Evolutionary conservation across 2,888 invertebrate genomes (phyloP).

Genomic region (Drosophila prostipennis): DNA sequence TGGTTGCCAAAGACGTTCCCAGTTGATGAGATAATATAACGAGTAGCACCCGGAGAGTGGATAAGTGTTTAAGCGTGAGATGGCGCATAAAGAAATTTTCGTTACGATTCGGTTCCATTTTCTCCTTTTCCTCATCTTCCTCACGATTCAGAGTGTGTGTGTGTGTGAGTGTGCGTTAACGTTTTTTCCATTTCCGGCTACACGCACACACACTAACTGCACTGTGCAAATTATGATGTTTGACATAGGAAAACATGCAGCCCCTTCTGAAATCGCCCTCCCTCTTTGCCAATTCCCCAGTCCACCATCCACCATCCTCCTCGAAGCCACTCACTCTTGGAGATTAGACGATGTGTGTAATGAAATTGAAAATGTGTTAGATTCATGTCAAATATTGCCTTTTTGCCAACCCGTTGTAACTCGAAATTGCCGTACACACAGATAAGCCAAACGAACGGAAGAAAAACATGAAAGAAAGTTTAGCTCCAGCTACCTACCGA

Average conservation of each 20-base stretch:
- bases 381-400: conserved; percentile 74
- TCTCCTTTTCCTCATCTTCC: conserved; percentile 22
- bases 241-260: conserved; percentile 62
- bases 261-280: conserved; percentile 25
- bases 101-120: conserved; percentile 40
- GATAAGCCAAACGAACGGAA: conserved; percentile 16
- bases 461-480: conserved; percentile 14
- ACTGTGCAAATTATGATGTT: conserved; percentile 71
- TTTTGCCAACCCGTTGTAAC: conserved; percentile 51
- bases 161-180: conserved; percentile 43
- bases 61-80: conserved; percentile 76
- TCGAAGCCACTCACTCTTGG: conserved; percentile 31
- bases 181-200: conserved; percentile 71
- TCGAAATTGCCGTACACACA: conserved; percentile 29
- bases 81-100: conserved; percentile 73
- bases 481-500: background rate
- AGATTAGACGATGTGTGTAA: conserved; percentile 74
- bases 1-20: conserved; percentile 65
- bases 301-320: conserved; percentile 3
- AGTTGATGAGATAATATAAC: conserved; percentile 73
- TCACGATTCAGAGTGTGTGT: background rate
- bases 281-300: conserved; percentile 6
- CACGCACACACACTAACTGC: conserved; percentile 47
- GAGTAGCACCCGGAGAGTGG: conserved; percentile 63
- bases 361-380: conserved; percentile 77